phyloP scores from a whole-genome alignment of 2,797 vertebrate genomes.

The Lacerta bilineata region DNA sequence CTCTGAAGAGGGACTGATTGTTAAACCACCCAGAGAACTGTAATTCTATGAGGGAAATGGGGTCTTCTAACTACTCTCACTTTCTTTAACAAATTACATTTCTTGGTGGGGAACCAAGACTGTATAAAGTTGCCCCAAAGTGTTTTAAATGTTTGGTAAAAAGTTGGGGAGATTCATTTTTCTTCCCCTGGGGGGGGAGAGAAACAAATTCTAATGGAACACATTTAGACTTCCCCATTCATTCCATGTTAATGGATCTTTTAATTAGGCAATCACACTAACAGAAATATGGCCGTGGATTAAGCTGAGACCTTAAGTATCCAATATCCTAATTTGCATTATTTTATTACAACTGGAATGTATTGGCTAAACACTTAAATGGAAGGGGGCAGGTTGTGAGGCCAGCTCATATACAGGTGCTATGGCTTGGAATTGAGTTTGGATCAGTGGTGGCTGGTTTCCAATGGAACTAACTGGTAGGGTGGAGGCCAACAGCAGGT shows the following conservation, averaged over 20 bases:
- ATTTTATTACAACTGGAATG: constrained; percentile 70
- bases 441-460: too few species aligned
- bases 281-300: constrained; percentile 73
- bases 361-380: constrained; percentile 49
- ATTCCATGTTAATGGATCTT: constrained; percentile 77
- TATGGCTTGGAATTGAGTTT: not conserved
- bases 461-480: too few species aligned
- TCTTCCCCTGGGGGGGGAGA: constrained; percentile 2
- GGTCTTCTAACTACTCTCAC: too few species aligned
- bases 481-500: too few species aligned
- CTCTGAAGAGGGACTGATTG: too few species aligned
- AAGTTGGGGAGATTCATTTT: constrained; percentile 75
- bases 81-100: too few species aligned
- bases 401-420: not conserved
- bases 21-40: too few species aligned
- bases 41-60: too few species aligned
- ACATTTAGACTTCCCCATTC: constrained; percentile 70
- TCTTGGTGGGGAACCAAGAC: too few species aligned
- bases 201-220: constrained; percentile 71
- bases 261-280: constrained; percentile 79
- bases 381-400: constrained; percentile 16
- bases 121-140: too few species aligned
- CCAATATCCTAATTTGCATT: constrained; percentile 70
- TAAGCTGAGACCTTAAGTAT: constrained; percentile 64
- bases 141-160: constrained; percentile 47